Conservation (phyloP, 2,888 invertebrate genomes). For the Parnassius orleans region DNA sequence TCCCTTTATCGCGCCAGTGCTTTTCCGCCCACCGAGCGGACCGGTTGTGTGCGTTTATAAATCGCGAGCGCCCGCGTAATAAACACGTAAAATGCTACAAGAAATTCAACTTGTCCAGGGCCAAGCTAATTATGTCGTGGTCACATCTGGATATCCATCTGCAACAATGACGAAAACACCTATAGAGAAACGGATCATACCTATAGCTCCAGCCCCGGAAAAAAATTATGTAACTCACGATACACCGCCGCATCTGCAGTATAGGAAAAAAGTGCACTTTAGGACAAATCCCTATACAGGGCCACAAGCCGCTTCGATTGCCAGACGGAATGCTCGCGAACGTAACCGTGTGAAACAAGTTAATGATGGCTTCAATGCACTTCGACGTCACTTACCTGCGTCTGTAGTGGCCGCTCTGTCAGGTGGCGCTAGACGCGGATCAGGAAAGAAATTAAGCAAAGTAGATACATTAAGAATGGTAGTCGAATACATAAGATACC, state of each 20-base stretch:
- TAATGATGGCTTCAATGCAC: conserved; percentile 94
- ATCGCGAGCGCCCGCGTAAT: conserved; percentile 46
- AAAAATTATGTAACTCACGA: conserved; percentile 77
- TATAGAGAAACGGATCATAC: conserved; percentile 76
- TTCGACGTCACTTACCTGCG: conserved; percentile 93
- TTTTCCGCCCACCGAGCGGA: conserved; percentile 59
- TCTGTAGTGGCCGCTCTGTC: conserved; percentile 86
- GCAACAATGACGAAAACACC: conserved; percentile 71
- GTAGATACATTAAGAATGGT: conserved; percentile 94
- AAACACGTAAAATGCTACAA: conserved; percentile 75
- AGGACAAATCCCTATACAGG: conserved; percentile 82
- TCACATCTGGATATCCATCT: conserved; percentile 76
- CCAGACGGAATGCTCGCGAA: conserved; percentile 95
- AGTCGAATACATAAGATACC: conserved; percentile 93
- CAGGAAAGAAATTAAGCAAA: conserved; percentile 92
- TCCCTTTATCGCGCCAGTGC: conserved; percentile 51
- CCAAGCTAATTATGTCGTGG: conserved; percentile 83
- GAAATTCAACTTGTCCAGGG: conserved; percentile 78
- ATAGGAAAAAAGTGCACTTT: conserved; percentile 88
- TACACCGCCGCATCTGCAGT: conserved; percentile 80
- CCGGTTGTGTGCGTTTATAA: conserved; percentile 52
- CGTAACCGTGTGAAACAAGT: conserved; percentile 97
- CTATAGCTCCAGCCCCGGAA: conserved; percentile 82
- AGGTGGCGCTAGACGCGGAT: conserved; percentile 85
- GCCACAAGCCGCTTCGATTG: conserved; percentile 92